Base-by-base conservation (phyloP, 2,888 invertebrate genomes). In the Pollenia labialis region DNA sequence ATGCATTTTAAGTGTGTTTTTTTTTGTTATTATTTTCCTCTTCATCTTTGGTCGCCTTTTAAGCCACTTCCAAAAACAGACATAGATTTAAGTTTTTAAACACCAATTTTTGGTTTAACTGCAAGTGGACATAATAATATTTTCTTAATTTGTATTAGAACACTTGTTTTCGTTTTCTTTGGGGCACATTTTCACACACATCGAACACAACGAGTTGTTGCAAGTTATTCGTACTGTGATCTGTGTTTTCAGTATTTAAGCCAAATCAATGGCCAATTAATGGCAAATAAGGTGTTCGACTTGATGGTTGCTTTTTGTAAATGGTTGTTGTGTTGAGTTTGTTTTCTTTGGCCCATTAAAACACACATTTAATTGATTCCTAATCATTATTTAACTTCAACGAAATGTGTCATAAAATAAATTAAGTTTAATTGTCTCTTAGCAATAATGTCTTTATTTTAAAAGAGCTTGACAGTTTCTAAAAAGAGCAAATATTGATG, bases 231-330 rank as follows among this genome's bases (percentile, higher is more conserved):
- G 40, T 48, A 50, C 40, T 69, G 40, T 56, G 40, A 48, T 58
- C 40, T 69, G 40, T 14, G 74, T 46, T 66, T 74, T 84, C 12
- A 32, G 23, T 32, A 58, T 23, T 74, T 62, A 79, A 66, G 66
- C 32, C 50, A 79, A 74, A 58, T 83, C 83, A 84, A 79, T 79
- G 68, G 81, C 54, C 81, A 87, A 81, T 84, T 84, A 87, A 84
- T 84, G 84, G 76, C 83, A 84, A 83, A 87, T 84, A 84, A 74
- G 84, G 76, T 84, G 81, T 84, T 81, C 46, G 68, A 48, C 54
- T 74, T 71, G 68, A 76, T 66, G 46, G 32, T 60, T 44, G 42
- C 23, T 32, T 71, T 58, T 54, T 14, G n/a, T 56, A 66, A 81
- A 81, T 48, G 60, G 52, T 46, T 52, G 60, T 68, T 68, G 11